Evolutionary conservation across 2,797 vertebrate genomes (phyloP), one percentile per base, ranked within the genome.

Genomic region (Acridotheres tristis): DNA sequence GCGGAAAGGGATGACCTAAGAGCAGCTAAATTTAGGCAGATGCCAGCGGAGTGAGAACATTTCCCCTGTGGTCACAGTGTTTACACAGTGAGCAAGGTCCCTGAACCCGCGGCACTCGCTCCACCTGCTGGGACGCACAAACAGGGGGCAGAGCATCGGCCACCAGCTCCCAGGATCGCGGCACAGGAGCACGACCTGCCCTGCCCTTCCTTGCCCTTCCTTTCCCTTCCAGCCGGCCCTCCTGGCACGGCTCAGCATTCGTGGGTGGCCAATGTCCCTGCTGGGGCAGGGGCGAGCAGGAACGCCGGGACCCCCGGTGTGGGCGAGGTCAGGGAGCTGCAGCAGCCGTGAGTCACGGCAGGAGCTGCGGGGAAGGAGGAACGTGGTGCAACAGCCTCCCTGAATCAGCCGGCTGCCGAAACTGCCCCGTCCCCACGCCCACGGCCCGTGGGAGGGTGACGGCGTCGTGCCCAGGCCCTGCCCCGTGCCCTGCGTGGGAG

Each of bases 21-120:
- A 94, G 89, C 79, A 34, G 87, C 94, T 94, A 95, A 92, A 94
- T 94, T 94, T 96, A 94, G 94, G 32, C 82, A 90, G 88, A 94
- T 96, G 82, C 96, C 93, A 1, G 58, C 7, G 43, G 6, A 43
- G 73, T 96, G 96, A 96, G 93, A 58, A 34, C 95, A 96, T 5
- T 95, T 95, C 94, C 96, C 94, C 96, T 79, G 89, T 91, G 95
- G 94, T 94, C 89, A 62, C 88, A 0, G 68, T 90, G 95, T 94
- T 96, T 94, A 94, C 90, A 84, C 2, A 75, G 73, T 3, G 76
- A 81, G 76, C 73, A 2, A 51, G 11, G 26, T 40, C 73, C 69
- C 86, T 3, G 48, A 58, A 17, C 34, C 77, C 13, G 1, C 92
- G 72, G 84, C 87, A 0, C 94, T 45, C 1, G 75, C 89, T 68